phyloP scores from a whole-genome alignment of 2,113 vertebrate species.

The Thamnophis sirtalis region DNA sequence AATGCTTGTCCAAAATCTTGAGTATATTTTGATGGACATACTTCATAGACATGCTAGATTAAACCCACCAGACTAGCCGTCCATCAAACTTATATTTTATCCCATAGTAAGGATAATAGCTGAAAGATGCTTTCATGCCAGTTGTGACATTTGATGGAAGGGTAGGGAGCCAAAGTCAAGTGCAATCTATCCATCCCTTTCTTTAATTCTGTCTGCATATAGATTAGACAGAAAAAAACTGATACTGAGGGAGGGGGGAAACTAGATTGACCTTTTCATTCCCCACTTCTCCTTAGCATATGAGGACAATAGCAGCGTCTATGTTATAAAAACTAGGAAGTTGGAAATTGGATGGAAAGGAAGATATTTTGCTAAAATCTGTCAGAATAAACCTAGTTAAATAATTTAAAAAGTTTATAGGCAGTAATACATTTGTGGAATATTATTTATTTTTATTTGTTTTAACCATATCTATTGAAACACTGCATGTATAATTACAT shows the following conservation, averaged over 20 bases:
- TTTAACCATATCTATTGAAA: neutral
- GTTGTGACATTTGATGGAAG: too few species aligned
- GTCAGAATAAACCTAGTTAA: neutral
- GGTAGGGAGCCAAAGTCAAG: too few species aligned
- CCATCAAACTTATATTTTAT: too few species aligned
- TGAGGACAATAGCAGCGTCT: neutral
- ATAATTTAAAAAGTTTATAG: neutral
- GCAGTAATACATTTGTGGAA: neutral
- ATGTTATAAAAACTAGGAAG: neutral
- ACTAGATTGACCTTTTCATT: neutral
- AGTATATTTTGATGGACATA: neutral
- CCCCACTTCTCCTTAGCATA: neutral
- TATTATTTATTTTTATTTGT: neutral
- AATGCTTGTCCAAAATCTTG: neutral
- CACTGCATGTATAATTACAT: neutral
- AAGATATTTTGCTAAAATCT: neutral
- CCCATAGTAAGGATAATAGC: too few species aligned
- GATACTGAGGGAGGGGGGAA: neutral
- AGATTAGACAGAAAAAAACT: neutral
- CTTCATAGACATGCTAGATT: too few species aligned
- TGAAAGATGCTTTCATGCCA: too few species aligned
- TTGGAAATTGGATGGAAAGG: neutral
- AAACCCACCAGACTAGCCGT: neutral
- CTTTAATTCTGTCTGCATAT: neutral
- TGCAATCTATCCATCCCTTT: neutral